These are phyloP conservation scores for Crotalus viridis DNA, from an alignment of 2,113 vertebrate species.

Conservation along the genomic window DNA sequence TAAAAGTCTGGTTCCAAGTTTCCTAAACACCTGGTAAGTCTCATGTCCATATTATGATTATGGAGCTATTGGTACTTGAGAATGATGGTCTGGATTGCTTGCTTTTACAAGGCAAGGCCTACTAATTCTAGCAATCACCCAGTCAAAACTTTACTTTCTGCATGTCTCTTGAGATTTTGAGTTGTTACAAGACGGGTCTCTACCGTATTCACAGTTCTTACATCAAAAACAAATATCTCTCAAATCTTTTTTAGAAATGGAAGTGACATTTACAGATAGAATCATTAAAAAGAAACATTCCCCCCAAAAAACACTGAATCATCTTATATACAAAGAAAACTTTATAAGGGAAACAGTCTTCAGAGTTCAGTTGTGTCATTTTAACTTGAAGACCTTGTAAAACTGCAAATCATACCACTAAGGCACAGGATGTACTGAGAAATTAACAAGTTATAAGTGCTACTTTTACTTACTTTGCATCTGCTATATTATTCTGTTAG, in stretches of 20 bases:
- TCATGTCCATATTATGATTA: neutral
- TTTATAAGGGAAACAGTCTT: neutral
- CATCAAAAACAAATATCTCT: neutral
- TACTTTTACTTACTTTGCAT: neutral
- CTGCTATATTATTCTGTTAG: neutral
- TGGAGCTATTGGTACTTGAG: neutral
- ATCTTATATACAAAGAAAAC: neutral
- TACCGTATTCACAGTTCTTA: neutral
- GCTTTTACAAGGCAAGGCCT: neutral
- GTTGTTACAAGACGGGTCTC: neutral
- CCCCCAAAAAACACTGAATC: neutral
- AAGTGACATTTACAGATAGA: neutral
- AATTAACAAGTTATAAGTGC: neutral
- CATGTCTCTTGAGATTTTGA: neutral
- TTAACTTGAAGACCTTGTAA: neutral
- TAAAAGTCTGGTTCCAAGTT: neutral
- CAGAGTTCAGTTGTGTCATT: neutral
- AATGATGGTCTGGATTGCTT: neutral
- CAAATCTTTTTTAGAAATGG: neutral
- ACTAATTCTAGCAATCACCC: neutral
- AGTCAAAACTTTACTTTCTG: neutral
- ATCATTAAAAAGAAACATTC: neutral
- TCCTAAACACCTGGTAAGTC: neutral
- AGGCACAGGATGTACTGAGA: neutral
- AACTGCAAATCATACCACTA: neutral